Conservation (phyloP, 2,888 invertebrate genomes). For the Agrotis segetum region DNA sequence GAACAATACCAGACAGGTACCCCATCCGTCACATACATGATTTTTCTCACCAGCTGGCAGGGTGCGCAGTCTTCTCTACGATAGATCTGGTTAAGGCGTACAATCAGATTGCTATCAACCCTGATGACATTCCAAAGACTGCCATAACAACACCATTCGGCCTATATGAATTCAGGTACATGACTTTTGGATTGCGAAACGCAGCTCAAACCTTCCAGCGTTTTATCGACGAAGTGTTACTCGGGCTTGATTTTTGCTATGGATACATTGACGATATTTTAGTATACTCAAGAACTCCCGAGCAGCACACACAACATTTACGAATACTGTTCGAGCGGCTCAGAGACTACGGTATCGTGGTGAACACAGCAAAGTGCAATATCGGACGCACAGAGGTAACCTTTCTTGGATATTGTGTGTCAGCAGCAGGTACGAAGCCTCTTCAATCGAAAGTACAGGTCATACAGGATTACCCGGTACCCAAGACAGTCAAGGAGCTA, state of each 20-base stretch:
- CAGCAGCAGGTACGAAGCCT: background rate
- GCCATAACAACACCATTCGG: conserved; percentile 3
- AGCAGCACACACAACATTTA: background rate
- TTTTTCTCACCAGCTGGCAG: background rate
- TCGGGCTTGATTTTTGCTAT: too few species aligned
- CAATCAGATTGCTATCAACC: background rate
- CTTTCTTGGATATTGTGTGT: conserved; percentile 1
- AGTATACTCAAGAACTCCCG: background rate
- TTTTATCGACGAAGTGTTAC: too few species aligned
- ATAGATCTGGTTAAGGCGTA: background rate
- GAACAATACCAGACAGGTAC: conserved; percentile 4
- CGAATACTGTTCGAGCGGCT: background rate
- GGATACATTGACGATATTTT: background rate
- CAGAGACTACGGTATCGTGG: background rate
- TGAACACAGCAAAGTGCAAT: conserved; percentile 2
- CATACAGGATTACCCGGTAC: conserved; percentile 5
- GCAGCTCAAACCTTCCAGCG: conserved; percentile 3
- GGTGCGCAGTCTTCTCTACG: background rate
- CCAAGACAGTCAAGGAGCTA: conserved; percentile 9
- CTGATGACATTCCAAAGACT: conserved; percentile 1
- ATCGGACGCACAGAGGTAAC: background rate
- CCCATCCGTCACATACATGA: conserved; percentile 1
- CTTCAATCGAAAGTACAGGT: background rate
- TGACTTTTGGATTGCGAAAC: conserved; percentile 14
- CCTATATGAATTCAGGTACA: conserved; percentile 1